Evolutionary conservation across 2,797 vertebrate species (phyloP).

Genomic region (Alcedo quadribrachys): DNA sequence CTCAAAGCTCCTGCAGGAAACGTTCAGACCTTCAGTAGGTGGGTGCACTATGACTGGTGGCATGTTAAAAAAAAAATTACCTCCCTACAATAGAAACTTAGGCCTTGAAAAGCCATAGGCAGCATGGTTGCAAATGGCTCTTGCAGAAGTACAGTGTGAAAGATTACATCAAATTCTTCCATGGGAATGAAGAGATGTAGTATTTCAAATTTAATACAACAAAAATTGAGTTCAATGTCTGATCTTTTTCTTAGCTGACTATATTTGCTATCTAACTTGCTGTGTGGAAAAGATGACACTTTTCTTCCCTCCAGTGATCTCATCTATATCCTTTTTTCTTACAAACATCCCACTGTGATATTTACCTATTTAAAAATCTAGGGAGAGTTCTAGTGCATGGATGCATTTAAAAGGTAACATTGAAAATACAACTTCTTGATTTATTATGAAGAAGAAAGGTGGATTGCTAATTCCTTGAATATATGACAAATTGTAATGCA

Average conservation of each 20-base stretch:
- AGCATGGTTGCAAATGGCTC: background rate
- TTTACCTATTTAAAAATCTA: background rate
- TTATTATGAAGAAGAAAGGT: background rate
- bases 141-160: slow-evolving; percentile 22
- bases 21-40: background rate
- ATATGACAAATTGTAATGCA: background rate
- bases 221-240: slow-evolving; percentile 26
- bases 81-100: background rate
- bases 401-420: background rate
- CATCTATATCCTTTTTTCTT: background rate
- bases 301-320: background rate
- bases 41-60: background rate
- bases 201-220: slow-evolving; percentile 33
- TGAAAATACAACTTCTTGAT: background rate
- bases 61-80: background rate
- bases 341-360: background rate
- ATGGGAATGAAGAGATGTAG: background rate
- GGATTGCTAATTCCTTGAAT: background rate
- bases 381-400: background rate
- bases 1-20: background rate
- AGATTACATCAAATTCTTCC: background rate
- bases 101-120: slow-evolving; percentile 16
- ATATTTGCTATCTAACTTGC: background rate
- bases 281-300: background rate
- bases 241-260: slow-evolving; percentile 10